Percentiles rank a stretch among this genome's conserved stretches.
Conservation (phyloP, 2,888 invertebrate species). For the Uropetala carovei region DNA sequence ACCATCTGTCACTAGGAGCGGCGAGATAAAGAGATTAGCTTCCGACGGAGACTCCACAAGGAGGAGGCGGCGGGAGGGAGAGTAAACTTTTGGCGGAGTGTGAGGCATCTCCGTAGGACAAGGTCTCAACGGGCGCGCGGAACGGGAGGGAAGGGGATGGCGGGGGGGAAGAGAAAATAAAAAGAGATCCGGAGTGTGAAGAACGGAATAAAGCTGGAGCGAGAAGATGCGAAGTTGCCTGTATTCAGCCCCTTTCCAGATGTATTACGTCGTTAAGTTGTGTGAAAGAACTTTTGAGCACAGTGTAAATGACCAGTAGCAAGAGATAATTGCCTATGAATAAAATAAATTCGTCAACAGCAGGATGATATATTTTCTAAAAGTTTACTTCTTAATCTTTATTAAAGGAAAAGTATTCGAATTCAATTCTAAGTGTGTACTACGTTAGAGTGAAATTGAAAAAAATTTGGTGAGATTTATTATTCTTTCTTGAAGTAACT, state of each 20-base stretch:
- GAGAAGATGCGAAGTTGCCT: background rate
- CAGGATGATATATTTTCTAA: too few species aligned
- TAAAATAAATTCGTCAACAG: too few species aligned
- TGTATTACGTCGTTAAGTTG: too few species aligned
- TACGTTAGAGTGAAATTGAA: too few species aligned
- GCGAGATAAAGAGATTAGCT: constrained; percentile 53
- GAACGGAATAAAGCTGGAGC: background rate
- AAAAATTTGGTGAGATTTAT: too few species aligned
- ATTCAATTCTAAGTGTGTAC: too few species aligned
- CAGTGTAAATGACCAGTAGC: too few species aligned
- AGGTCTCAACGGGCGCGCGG: background rate
- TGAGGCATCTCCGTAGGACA: background rate
- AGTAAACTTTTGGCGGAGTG: background rate
- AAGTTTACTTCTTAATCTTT: too few species aligned
- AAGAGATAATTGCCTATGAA: too few species aligned
- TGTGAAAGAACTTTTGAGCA: too few species aligned
- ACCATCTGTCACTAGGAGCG: constrained; percentile 39
- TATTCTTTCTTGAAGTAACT: too few species aligned
- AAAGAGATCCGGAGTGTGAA: background rate
- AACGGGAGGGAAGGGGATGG: background rate
- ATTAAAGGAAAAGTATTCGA: too few species aligned
- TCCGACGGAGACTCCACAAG: background rate
- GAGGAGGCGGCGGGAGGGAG: background rate
- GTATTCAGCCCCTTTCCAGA: background rate
- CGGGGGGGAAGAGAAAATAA: background rate